A percentile compares a stretch with the other conserved stretches of the same genome.
Evolutionary conservation across 2,888 invertebrate genomes (phyloP).

Genomic region (Oxytorus armatus): DNA sequence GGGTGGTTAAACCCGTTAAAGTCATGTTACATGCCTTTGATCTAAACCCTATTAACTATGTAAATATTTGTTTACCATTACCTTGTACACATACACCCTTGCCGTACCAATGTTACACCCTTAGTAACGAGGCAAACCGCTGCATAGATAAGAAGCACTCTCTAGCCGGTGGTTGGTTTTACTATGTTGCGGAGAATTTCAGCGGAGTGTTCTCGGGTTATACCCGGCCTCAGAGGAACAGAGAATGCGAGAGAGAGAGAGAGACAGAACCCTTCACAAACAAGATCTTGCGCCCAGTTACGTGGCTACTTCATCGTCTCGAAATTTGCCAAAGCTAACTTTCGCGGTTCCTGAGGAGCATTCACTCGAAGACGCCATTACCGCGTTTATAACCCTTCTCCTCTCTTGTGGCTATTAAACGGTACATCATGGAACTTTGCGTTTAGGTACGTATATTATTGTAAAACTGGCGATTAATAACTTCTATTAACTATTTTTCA

Average conservation of each 20-base stretch:
- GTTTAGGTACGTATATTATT: too few relatives aligned
- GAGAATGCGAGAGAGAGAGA: too few relatives aligned
- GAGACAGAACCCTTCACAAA: too few relatives aligned
- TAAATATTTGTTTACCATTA: conserved; percentile 58
- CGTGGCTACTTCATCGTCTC: background rate
- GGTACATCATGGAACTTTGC: background rate
- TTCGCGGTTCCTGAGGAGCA: background rate
- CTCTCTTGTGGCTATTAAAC: background rate
- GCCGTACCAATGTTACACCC: background rate
- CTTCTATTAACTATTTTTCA: too few relatives aligned
- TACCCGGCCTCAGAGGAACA: too few relatives aligned
- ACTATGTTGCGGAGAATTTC: conserved; percentile 3
- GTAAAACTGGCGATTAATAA: too few relatives aligned
- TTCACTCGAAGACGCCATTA: background rate
- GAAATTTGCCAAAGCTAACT: conserved; percentile 19
- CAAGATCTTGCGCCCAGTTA: too few relatives aligned
- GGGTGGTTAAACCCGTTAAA: conserved; percentile 31
- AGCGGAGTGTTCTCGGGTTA: too few relatives aligned
- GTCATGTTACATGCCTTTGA: conserved; percentile 11
- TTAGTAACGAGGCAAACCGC: conserved; percentile 23
- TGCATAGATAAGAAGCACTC: background rate
- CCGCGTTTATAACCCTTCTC: background rate
- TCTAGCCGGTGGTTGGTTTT: too few relatives aligned
- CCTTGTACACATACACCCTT: background rate
- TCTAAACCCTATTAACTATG: conserved; percentile 27